These are phyloP conservation scores for Dendrocopos noguchii DNA, from an alignment of 2,113 vertebrate genomes.

Conservation along the genomic window DNA sequence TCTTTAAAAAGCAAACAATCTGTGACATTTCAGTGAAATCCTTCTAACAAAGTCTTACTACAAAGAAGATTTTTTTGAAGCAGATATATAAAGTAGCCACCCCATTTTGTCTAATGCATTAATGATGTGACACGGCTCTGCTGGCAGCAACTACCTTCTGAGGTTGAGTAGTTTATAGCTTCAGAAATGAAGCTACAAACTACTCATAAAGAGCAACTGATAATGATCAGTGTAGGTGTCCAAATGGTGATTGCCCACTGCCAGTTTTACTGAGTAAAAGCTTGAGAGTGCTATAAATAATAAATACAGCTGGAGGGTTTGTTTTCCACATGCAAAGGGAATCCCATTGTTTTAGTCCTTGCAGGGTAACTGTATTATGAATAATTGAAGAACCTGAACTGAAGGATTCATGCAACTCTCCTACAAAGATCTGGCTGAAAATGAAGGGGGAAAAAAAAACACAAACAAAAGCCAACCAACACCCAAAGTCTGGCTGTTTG, in stretches of 20 bases:
- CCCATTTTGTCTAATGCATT: neutral
- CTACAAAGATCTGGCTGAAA: neutral
- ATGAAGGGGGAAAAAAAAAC: neutral
- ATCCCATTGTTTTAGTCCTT: slow-evolving; percentile 28
- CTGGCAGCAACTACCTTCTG: neutral
- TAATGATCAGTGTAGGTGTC: neutral
- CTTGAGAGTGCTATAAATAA: slow-evolving; percentile 43
- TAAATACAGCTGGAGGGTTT: slow-evolving; percentile 43
- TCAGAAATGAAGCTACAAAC: neutral
- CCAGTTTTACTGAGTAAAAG: neutral
- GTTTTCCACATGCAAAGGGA: slow-evolving; percentile 17
- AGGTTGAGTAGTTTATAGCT: slow-evolving; percentile 6
- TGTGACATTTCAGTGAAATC: neutral
- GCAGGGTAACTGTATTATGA: neutral
- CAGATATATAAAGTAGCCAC: neutral
- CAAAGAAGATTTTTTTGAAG: neutral
- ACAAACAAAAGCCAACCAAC: neutral
- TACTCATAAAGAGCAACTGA: neutral
- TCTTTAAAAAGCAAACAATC: neutral
- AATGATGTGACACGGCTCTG: neutral
- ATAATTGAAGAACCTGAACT: slow-evolving; percentile 40
- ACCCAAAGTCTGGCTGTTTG: neutral
- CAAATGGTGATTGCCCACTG: neutral
- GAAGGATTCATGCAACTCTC: neutral
- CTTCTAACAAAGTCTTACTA: neutral